phyloP scores from a whole-genome alignment of 2,797 vertebrate species.

The Anomalospiza imberbis region DNA sequence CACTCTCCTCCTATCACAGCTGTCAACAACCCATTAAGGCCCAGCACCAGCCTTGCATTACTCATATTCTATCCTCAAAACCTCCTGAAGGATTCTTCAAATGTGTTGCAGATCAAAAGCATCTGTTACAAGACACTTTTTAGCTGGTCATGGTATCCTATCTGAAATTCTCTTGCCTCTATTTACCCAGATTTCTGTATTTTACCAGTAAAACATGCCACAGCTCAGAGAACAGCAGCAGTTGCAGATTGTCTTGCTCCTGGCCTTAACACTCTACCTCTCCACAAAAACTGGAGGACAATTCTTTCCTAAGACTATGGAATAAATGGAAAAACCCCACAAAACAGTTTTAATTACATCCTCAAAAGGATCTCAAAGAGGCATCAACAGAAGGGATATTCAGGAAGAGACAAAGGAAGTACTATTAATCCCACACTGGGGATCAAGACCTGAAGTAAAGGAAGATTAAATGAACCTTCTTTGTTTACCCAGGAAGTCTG shows the following conservation, averaged over 20 bases:
- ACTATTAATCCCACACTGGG: background rate
- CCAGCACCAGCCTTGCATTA: background rate
- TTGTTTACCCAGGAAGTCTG: background rate
- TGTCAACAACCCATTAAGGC: background rate
- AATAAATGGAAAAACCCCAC: background rate
- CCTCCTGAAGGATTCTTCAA: background rate
- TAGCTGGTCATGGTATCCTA: background rate
- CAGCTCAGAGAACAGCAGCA: background rate
- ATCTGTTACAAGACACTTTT: background rate
- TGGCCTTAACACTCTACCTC: background rate
- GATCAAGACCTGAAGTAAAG: background rate
- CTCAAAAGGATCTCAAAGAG: background rate
- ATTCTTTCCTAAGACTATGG: background rate
- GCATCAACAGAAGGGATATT: background rate
- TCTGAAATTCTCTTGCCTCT: background rate
- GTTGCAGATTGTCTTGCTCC: background rate
- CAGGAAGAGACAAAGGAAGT: conserved; percentile 1
- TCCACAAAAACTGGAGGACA: background rate
- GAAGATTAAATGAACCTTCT: background rate
- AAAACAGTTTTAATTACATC: background rate
- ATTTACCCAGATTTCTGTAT: background rate
- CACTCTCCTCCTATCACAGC: background rate
- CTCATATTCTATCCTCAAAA: background rate
- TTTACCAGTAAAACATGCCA: conserved; percentile 20
- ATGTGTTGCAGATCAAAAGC: background rate